Conservation (phyloP, 1,140 invertebrate genomes). For the Chrysomallon squamiferum region DNA sequence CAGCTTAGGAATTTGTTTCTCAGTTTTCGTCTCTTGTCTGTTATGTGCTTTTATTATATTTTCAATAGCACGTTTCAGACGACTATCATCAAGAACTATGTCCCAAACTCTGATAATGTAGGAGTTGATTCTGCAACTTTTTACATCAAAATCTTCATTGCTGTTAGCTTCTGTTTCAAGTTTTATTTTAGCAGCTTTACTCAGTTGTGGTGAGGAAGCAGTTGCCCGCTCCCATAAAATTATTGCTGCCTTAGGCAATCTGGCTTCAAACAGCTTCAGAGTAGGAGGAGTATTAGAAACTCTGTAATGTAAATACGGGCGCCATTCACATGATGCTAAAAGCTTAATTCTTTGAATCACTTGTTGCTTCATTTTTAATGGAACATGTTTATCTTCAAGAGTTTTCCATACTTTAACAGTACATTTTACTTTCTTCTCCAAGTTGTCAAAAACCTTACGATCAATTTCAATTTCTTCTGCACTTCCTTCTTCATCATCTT, state of each 20-base stretch:
- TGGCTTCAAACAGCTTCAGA: slow-evolving; percentile 45
- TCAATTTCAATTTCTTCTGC: slow-evolving; percentile 21
- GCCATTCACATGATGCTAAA: slow-evolving; percentile 51
- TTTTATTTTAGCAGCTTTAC: slow-evolving; percentile 38
- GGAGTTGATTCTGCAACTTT: slow-evolving; percentile 47
- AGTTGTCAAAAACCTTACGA: slow-evolving; percentile 40
- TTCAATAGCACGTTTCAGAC: slow-evolving; percentile 5
- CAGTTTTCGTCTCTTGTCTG: slow-evolving; percentile 5
- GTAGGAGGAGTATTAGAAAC: slow-evolving; percentile 13
- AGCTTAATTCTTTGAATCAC: slow-evolving; percentile 41
- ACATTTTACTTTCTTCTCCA: slow-evolving; percentile 59
- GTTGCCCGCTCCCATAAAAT: slow-evolving; percentile 56
- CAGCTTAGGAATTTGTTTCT: slow-evolving; percentile 6
- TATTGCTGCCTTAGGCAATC: slow-evolving; percentile 38
- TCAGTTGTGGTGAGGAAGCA: slow-evolving; percentile 49
- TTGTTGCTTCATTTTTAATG: slow-evolving; percentile 32
- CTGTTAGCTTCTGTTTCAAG: slow-evolving; percentile 19
- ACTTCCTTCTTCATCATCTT: slow-evolving; percentile 18
- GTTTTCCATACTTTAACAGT: slow-evolving; percentile 35
- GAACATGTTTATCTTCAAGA: slow-evolving; percentile 31
- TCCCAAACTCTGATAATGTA: slow-evolving; percentile 58
- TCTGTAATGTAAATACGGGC: slow-evolving; percentile 21
- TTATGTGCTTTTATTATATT: slow-evolving; percentile 14
- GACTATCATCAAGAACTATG: slow-evolving; percentile 42
- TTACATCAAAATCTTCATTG: slow-evolving; percentile 18